Base-by-base conservation (phyloP, 2,797 vertebrate genomes). In the Spatula clypeata region DNA sequence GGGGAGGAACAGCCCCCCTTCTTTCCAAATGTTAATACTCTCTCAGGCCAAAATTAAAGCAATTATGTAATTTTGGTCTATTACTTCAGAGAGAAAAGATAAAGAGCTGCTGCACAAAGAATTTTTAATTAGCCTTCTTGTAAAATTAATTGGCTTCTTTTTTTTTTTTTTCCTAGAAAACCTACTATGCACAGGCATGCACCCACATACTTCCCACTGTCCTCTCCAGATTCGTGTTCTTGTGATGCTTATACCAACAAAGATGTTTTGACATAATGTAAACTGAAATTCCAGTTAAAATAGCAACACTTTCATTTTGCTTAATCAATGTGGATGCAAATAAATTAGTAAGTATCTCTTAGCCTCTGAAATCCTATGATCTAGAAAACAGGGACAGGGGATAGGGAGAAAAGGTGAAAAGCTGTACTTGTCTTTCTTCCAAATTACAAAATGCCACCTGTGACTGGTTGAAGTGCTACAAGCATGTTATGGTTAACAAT, bases 61-160 rank as follows among this genome's bases (percentile, higher is more conserved):
- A 89, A 79, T 85, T 85, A 74, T 34, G 57, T 74, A 87, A 94
- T 94, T 94, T 84, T 94, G 18, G 53, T 73, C 40, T 85, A 67
- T 67, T 92, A 57, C 69, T 93, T 82, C 73, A 77, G 75, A 72
- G 45, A 95, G 29, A 90, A 88, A 91, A 91, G 42, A 87, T 27
- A 76, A 86, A 93, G 74, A 70, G 53, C 16, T 82, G 45, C 44
- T 92, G 69, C 47, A 76, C 55, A 79, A 85, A 65, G 45, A 72
- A 67, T 73, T 89, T 88, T 81, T 76, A 86, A 93, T 95, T 51
- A 76, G 64, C 31, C 34, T 72, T 94, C 62, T 64, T 91, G 71
- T 79, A 79, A 94, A 89, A 91, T 51, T 60, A 92, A 93, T 89
- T 86, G 32, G 36, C 31, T 90, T 58, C 21, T 75, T 74, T 80